These are phyloP conservation scores for Dolichopus griseipennis DNA, from an alignment of 2,888 invertebrate species.

Conservation along the genomic window DNA sequence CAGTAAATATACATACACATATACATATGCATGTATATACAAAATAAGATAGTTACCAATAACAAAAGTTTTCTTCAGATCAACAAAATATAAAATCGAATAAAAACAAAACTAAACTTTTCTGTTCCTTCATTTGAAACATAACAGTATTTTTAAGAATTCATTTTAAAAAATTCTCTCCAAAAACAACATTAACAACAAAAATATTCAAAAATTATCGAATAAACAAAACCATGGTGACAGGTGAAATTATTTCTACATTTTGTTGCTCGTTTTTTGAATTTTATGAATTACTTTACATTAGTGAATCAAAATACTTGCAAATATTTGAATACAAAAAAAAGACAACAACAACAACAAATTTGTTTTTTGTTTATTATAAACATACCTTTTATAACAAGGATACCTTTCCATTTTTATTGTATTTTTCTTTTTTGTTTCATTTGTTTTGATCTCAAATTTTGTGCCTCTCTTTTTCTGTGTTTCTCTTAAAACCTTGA, in stretches of 20 bases:
- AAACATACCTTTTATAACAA: not conserved
- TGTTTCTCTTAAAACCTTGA: not conserved
- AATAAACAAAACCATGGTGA: not conserved
- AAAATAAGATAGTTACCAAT: not conserved
- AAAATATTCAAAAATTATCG: not conserved
- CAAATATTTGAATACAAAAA: not conserved
- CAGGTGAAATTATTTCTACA: not conserved
- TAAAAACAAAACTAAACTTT: not conserved
- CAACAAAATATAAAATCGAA: not conserved
- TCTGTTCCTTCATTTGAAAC: not conserved
- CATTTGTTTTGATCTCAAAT: not conserved
- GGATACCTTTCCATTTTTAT: not conserved
- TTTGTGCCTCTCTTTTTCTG: not conserved
- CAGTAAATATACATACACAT: not conserved
- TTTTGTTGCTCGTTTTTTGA: not conserved
- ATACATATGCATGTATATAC: not conserved
- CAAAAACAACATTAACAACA: not conserved
- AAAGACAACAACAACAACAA: not conserved
- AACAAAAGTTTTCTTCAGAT: too few species aligned
- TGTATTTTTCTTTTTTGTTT: not conserved
- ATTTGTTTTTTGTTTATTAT: not conserved
- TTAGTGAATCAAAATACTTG: not conserved
- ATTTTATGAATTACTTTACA: not conserved
- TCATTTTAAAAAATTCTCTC: not conserved
- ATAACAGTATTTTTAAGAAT: not conserved